phyloP scores from a whole-genome alignment of 2,797 vertebrate genomes.

The Mallotus villosus region DNA sequence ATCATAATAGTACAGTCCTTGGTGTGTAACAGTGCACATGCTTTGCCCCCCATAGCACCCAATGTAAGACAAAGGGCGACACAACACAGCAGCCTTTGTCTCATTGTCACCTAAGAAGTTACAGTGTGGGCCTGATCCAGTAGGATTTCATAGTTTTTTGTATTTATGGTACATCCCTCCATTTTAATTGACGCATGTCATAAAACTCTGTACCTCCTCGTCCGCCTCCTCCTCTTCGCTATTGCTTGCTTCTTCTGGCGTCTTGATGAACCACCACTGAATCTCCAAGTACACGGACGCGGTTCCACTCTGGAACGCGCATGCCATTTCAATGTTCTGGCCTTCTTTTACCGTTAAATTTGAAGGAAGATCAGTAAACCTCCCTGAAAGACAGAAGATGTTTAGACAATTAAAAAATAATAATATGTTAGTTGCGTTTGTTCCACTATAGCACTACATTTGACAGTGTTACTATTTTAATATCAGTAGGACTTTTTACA shows the following conservation, averaged over 20 bases:
- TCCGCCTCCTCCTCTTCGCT: constrained; percentile 78
- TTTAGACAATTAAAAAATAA: neutral
- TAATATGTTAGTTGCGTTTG: neutral
- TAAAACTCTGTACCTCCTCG: constrained; percentile 77
- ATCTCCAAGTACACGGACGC: constrained; percentile 92
- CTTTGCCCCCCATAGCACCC: no score
- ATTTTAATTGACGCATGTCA: neutral
- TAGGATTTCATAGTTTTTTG: no score
- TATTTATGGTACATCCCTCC: neutral
- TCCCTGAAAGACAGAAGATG: constrained; percentile 75
- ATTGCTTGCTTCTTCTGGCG: constrained; percentile 78
- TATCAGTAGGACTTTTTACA: no score
- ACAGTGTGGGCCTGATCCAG: no score
- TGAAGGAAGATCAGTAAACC: constrained; percentile 91
- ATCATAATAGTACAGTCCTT: no score
- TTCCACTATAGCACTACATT: no score
- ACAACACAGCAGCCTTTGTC: no score
- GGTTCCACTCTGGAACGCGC: constrained; percentile 91
- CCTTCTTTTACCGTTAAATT: constrained; percentile 92
- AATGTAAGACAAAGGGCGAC: no score
- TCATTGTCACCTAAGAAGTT: no score
- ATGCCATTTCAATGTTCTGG: constrained; percentile 96
- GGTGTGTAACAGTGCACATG: no score
- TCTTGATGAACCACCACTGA: constrained; percentile 94
- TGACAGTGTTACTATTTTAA: neutral